Percentiles rank a stretch among this genome's conserved stretches.
These are phyloP conservation scores for Anoncus sp. DNA, from an alignment of 2,888 invertebrate genomes.

Conservation along the genomic window DNA sequence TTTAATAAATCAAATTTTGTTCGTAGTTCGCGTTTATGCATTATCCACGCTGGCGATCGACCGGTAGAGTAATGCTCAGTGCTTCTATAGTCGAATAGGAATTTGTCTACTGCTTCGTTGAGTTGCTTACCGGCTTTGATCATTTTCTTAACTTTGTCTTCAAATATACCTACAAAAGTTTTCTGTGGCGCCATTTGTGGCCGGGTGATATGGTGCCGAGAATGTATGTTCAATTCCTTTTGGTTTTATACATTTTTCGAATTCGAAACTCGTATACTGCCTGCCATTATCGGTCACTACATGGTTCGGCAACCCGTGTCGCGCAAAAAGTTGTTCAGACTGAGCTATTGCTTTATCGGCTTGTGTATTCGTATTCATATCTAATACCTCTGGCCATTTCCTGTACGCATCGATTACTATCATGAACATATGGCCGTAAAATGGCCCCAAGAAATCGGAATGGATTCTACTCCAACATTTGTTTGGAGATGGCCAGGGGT, in stretches of 20 bases:
- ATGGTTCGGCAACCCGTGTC: not conserved
- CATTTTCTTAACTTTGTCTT: conserved; percentile 57
- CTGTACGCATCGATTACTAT: conserved; percentile 64
- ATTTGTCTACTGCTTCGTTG: conserved; percentile 34
- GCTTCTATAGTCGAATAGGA: conserved; percentile 39
- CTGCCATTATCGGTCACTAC: conserved; percentile 62
- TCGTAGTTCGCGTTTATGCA: conserved; percentile 36
- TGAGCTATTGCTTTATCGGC: conserved; percentile 33
- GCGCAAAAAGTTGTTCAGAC: not conserved
- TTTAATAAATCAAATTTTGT: conserved; percentile 21
- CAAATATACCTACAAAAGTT: conserved; percentile 57
- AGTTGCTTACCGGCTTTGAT: conserved; percentile 3
- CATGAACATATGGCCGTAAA: conserved; percentile 62
- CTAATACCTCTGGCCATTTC: conserved; percentile 67
- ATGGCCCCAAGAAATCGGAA: conserved; percentile 63
- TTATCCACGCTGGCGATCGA: conserved; percentile 25
- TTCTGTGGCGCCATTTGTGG: conserved; percentile 28
- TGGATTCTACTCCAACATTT: conserved; percentile 59
- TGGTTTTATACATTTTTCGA: conserved; percentile 47
- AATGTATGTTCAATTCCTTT: conserved; percentile 56
- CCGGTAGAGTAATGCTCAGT: conserved; percentile 41
- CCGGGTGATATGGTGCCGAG: conserved; percentile 62
- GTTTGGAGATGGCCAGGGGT: conserved; percentile 63
- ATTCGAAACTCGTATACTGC: conserved; percentile 57
- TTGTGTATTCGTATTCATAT: conserved; percentile 58